A percentile compares a stretch with the other conserved stretches of the same genome.
Evolutionary conservation across 2,888 invertebrate genomes (phyloP).

Genomic region (Dolichopus griseipennis): DNA sequence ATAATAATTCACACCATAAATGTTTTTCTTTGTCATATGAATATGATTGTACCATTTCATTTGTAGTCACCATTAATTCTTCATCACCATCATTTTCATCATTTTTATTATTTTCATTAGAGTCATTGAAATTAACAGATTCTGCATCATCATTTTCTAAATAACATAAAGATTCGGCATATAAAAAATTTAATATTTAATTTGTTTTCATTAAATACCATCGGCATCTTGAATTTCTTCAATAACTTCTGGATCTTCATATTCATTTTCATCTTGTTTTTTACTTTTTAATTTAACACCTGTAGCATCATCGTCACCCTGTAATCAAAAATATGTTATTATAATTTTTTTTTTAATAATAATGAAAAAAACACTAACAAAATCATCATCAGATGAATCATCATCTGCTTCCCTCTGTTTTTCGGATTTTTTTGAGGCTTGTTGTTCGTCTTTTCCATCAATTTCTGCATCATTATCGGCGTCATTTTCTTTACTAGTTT

Average conservation of each 20-base stretch:
- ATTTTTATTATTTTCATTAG: slow-evolving; percentile 25
- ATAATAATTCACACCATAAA: slow-evolving; percentile 76
- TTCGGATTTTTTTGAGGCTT: slow-evolving; percentile 39
- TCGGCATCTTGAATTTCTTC: slow-evolving; percentile 46
- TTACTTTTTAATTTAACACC: slow-evolving; percentile 48
- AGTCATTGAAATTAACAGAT: background rate
- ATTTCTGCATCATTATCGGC: slow-evolving; percentile 33
- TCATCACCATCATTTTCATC: slow-evolving; percentile 29
- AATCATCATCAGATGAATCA: slow-evolving; percentile 38
- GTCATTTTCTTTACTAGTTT: slow-evolving; percentile 39
- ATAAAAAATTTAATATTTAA: background rate
- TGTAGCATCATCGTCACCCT: slow-evolving; percentile 41
- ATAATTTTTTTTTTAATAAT: background rate
- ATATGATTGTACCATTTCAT: slow-evolving; percentile 49
- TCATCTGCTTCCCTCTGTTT: slow-evolving; percentile 32
- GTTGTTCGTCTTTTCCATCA: slow-evolving; percentile 46
- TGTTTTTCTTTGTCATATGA: slow-evolving; percentile 65
- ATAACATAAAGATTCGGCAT: background rate
- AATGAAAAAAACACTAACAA: slow-evolving; percentile 19
- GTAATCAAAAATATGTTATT: background rate
- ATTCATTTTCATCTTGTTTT: slow-evolving; percentile 54
- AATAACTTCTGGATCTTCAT: slow-evolving; percentile 56
- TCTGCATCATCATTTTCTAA: background rate
- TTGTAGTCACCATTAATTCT: slow-evolving; percentile 28
- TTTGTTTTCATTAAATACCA: slow-evolving; percentile 24